phyloP scores from a whole-genome alignment of 2,888 invertebrate species.

The Trissoscelio sp. region DNA sequence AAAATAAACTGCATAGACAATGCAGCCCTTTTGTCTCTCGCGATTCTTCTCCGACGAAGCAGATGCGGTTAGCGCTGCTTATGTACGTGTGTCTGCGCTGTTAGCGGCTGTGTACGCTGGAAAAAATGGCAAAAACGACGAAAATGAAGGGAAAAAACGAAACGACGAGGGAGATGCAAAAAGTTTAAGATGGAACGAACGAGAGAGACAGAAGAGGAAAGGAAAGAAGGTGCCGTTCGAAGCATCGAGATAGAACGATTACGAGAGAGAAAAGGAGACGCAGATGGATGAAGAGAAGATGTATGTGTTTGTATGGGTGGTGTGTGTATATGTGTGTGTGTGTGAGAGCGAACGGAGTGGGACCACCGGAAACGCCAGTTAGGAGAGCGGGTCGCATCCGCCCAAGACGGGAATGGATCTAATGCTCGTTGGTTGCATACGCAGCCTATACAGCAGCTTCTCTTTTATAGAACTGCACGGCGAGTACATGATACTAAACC shows the following conservation, averaged over 20 bases:
- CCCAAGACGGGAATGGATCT: conserved; percentile 77
- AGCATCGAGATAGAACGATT: conserved; percentile 59
- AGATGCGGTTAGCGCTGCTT: conserved; percentile 68
- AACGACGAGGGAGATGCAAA: conserved; percentile 3
- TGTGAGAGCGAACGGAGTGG: conserved; percentile 70
- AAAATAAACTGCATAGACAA: neutral
- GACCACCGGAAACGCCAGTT: conserved; percentile 81
- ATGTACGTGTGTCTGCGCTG: conserved; percentile 44
- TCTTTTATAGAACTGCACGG: conserved; percentile 75
- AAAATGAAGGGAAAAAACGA: conserved; percentile 50
- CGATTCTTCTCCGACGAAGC: conserved; percentile 63
- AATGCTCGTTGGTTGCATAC: conserved; percentile 73
- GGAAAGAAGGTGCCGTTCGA: conserved; percentile 67
- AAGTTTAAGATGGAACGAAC: neutral
- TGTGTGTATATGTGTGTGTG: conserved; percentile 33
- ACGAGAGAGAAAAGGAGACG: conserved; percentile 56
- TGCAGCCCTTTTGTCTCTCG: conserved; percentile 15
- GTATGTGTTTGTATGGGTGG: too few relatives aligned
- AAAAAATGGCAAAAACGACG: conserved; percentile 51
- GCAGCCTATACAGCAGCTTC: conserved; percentile 72
- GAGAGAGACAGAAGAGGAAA: conserved; percentile 39
- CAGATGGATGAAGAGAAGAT: conserved; percentile 54
- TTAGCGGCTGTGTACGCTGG: conserved; percentile 49
- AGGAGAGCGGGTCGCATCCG: conserved; percentile 80
- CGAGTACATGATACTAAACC: conserved; percentile 57